These are phyloP conservation scores for Nebria ingens DNA, from an alignment of 1,140 invertebrate genomes.

Conservation along the genomic window DNA sequence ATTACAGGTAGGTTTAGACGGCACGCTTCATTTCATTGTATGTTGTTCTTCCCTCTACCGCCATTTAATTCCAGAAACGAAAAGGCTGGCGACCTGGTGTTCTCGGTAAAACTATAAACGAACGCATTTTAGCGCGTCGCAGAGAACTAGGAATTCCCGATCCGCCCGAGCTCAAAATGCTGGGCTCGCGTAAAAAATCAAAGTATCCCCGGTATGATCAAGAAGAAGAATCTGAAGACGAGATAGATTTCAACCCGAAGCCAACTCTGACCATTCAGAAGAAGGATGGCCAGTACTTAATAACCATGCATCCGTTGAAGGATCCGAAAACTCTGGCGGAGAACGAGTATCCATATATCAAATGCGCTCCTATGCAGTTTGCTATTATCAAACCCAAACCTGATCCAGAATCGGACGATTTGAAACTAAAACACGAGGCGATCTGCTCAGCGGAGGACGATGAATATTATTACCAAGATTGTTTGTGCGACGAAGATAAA, in stretches of 20 bases:
- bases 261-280: constrained; percentile 32
- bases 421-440: neutral
- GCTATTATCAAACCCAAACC: constrained; percentile 41
- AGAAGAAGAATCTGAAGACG: neutral
- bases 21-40: too few relatives aligned
- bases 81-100: constrained; percentile 44
- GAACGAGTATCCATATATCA: constrained; percentile 45
- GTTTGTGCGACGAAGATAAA: constrained; percentile 9
- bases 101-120: constrained; percentile 40
- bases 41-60: neutral
- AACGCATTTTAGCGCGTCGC: constrained; percentile 38
- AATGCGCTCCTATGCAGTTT: constrained; percentile 44
- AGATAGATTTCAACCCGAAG: neutral
- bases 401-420: neutral
- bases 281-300: constrained; percentile 42
- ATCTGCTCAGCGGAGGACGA: neutral
- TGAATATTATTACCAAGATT: neutral
- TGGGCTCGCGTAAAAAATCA: neutral
- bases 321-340: constrained; percentile 37
- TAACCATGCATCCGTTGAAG: constrained; percentile 45
- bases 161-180: neutral
- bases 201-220: neutral
- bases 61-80: constrained; percentile 30
- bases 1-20: constrained; percentile 21
- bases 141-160: constrained; percentile 24